phyloP scores from a whole-genome alignment of 30 jellyfish, hydroid and myxozoan genomes.

The Hydractinia symbiolongicarpus region DNA sequence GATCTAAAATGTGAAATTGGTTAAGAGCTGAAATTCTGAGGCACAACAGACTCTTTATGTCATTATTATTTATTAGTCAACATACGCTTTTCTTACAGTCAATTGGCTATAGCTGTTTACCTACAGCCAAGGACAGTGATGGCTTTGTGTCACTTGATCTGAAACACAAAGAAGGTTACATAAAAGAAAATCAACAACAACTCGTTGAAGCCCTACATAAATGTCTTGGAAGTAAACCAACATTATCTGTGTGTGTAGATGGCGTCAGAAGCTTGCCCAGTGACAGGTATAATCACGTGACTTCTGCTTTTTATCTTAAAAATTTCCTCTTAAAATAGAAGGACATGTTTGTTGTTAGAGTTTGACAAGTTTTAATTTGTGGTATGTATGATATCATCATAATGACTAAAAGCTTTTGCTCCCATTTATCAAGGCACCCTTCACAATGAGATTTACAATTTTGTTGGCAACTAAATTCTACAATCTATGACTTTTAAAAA shows the following conservation, averaged over 20 bases:
- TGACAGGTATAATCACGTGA: conserved; percentile 31
- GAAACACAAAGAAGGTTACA: conserved; percentile 60
- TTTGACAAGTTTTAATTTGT: no score
- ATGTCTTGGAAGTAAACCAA: conserved; percentile 68
- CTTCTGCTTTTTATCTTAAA: not conserved
- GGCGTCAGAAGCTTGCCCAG: conserved; percentile 71
- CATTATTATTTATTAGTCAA: not conserved
- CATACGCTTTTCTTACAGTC: conserved; percentile 36
- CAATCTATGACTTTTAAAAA: no score
- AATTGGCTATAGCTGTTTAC: conserved; percentile 86
- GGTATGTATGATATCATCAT: no score
- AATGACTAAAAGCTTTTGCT: no score
- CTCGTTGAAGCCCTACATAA: conserved; percentile 68
- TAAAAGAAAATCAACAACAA: conserved; percentile 73
- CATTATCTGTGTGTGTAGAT: conserved; percentile 88
- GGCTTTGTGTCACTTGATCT: conserved; percentile 76
- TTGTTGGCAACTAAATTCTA: no score
- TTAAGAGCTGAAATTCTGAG: no score
- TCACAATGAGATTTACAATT: no score
- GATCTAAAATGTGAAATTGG: no score
- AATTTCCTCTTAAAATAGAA: not conserved
- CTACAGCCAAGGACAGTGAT: conserved; percentile 77
- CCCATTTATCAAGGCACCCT: no score
- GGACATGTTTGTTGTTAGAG: no score
- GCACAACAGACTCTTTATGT: not conserved